Conservation (phyloP, 1,140 invertebrate species). For the Trichomalopsis sarcophagae region DNA sequence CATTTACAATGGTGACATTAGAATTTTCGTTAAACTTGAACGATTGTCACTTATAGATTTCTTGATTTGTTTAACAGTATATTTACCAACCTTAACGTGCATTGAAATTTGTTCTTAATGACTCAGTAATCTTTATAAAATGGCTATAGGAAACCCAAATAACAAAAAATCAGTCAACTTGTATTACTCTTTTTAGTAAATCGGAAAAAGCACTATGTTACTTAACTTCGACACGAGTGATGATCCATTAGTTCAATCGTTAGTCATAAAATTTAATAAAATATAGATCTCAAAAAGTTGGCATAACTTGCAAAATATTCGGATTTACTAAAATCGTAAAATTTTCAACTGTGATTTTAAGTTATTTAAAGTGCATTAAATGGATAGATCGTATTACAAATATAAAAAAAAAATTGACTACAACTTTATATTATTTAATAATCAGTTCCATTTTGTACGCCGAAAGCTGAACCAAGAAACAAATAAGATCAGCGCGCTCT, state of each 20-base stretch:
- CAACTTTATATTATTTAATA: not conserved
- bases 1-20: constrained; percentile 12
- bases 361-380: not conserved
- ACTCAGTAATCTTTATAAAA: not conserved
- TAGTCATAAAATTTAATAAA: not conserved
- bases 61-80: not conserved
- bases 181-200: not conserved
- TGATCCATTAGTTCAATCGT: not conserved
- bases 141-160: not conserved
- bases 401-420: no score
- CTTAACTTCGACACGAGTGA: no score
- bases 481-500: not conserved
- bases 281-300: not conserved
- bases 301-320: not conserved
- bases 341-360: not conserved
- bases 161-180: not conserved
- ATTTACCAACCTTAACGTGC: no score
- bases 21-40: not conserved
- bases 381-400: no score
- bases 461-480: not conserved
- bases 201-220: not conserved
- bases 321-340: not conserved
- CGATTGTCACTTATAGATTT: not conserved
- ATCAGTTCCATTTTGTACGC: not conserved
- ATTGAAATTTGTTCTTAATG: not conserved